These are phyloP conservation scores for Cheirogaleus major DNA, from an alignment of 2,797 vertebrate genomes.

Conservation along the genomic window DNA sequence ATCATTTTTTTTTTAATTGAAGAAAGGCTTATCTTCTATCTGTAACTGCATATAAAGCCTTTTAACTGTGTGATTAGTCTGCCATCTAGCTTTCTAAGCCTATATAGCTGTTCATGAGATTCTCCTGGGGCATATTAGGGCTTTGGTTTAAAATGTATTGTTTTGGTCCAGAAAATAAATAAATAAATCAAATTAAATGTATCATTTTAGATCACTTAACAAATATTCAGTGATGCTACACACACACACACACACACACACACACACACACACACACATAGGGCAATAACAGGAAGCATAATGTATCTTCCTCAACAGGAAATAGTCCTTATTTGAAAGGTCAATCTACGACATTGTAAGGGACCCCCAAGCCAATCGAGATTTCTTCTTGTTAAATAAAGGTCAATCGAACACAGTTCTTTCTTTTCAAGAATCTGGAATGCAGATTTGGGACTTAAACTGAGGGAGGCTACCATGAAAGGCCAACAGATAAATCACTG, in stretches of 20 bases:
- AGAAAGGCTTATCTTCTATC: neutral
- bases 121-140: slow-evolving; percentile 2
- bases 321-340: slow-evolving; percentile 13
- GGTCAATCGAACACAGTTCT: neutral
- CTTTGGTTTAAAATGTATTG: slow-evolving; percentile 12
- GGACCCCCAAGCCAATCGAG: neutral
- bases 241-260: neutral
- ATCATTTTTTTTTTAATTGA: neutral
- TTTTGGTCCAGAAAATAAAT: too few relatives aligned
- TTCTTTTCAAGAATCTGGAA: slow-evolving; percentile 26
- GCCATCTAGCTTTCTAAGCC: slow-evolving; percentile 82
- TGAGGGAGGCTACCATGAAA: neutral
- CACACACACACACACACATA: neutral
- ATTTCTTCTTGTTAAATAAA: slow-evolving; percentile 43
- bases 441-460: slow-evolving; percentile 38
- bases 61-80: slow-evolving; percentile 59
- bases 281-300: neutral
- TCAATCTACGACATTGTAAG: slow-evolving; percentile 23
- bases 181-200: neutral
- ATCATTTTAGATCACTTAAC: slow-evolving; percentile 34
- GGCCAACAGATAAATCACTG: neutral
- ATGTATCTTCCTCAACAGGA: neutral
- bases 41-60: neutral
- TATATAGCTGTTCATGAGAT: slow-evolving; percentile 38
- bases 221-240: neutral